These are phyloP conservation scores for Nipponia nippon DNA, from an alignment of 2,113 vertebrate genomes.

Conservation along the genomic window DNA sequence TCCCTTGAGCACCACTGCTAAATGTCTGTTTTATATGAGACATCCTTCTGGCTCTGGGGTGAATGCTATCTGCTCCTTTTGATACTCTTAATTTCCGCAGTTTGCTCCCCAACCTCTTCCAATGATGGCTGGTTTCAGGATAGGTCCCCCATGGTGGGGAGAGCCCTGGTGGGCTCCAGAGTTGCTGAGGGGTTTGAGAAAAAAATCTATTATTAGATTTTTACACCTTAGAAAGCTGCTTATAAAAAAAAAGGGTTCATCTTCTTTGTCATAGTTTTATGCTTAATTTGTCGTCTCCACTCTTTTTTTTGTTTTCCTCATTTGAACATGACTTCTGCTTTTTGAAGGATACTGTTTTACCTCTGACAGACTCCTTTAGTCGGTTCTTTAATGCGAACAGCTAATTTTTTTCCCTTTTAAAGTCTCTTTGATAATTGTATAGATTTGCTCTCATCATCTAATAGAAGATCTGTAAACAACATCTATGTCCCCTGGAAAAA, in stretches of 20 bases:
- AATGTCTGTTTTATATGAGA: background rate
- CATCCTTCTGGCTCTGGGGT: fast-evolving
- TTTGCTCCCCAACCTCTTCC: background rate
- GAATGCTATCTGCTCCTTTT: background rate
- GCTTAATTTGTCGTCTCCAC: background rate
- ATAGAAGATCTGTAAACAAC: constrained; percentile 41
- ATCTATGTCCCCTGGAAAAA: constrained; percentile 42
- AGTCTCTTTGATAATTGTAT: constrained; percentile 35
- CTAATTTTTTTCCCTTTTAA: constrained; percentile 45
- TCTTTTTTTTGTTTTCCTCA: background rate
- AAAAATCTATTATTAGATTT: background rate
- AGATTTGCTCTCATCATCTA: constrained; percentile 32
- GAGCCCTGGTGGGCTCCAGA: background rate
- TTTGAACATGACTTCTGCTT: background rate
- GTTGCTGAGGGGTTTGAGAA: background rate
- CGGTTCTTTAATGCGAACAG: background rate
- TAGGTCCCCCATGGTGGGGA: background rate
- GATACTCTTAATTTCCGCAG: background rate
- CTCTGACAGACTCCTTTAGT: background rate
- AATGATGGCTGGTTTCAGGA: fast-evolving
- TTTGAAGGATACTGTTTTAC: constrained; percentile 1
- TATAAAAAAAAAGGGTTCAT: background rate
- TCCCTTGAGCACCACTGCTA: background rate
- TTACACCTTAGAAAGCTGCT: background rate
- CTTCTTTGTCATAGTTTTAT: background rate